A percentile compares a stretch with the other conserved stretches of the same genome.
phyloP scores from a whole-genome alignment of 2,113 vertebrate genomes.

The Callaeas wilsoni region DNA sequence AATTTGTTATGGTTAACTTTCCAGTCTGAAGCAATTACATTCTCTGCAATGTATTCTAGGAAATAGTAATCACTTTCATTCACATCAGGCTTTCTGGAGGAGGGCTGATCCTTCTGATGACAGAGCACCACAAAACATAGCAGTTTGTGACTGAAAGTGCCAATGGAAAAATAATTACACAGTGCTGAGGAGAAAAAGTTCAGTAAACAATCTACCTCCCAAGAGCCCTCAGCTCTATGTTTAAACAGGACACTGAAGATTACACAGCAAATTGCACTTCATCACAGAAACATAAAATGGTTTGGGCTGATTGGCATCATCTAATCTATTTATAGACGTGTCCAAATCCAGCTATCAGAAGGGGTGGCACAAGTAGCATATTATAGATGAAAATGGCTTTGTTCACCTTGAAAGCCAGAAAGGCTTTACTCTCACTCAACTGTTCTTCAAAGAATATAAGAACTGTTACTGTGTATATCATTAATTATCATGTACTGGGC shows the following conservation, averaged over 20 bases:
- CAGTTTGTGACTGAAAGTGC: background rate
- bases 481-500: background rate
- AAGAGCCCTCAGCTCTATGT: background rate
- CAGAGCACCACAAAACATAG: background rate
- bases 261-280: background rate
- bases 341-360: background rate
- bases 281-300: background rate
- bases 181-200: background rate
- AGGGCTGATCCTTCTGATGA: background rate
- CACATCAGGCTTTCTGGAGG: background rate
- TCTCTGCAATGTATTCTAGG: background rate
- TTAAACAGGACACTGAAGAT: background rate
- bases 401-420: background rate
- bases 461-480: background rate
- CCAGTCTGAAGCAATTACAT: conserved; percentile 5
- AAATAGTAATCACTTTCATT: conserved; percentile 8
- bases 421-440: background rate
- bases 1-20: conserved; percentile 38
- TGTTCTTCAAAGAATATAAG: background rate
- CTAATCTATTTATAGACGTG: background rate
- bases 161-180: background rate
- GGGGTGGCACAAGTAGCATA: background rate
- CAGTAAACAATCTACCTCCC: background rate
- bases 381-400: background rate
- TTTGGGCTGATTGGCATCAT: background rate